Conservation (phyloP, 2,888 invertebrate genomes). For the Conistra vaccinii region DNA sequence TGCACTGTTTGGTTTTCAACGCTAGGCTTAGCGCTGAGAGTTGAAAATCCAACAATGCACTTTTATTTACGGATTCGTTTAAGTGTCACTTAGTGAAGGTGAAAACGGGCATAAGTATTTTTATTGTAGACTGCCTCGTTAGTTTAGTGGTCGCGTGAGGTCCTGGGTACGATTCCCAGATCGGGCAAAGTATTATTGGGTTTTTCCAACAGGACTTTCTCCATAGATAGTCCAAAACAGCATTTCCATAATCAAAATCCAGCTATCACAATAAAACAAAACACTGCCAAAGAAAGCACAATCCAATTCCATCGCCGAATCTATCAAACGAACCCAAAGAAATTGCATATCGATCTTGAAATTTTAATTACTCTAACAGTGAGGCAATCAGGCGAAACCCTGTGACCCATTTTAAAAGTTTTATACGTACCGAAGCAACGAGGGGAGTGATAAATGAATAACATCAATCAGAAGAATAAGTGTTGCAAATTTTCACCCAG, state of each 20-base stretch:
- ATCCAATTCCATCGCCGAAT: constrained; percentile 19
- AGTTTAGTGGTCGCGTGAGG: too few species aligned
- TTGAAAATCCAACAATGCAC: too few species aligned
- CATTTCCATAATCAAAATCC: not conserved
- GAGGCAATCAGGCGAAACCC: constrained; percentile 86
- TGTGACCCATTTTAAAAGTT: constrained; percentile 90
- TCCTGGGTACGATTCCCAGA: too few species aligned
- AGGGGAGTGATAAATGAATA: constrained; percentile 90
- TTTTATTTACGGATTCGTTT: too few species aligned
- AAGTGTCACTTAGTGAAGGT: too few species aligned
- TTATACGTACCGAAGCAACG: constrained; percentile 80
- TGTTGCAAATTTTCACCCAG: constrained; percentile 88
- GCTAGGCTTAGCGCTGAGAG: too few species aligned
- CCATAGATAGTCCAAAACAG: too few species aligned
- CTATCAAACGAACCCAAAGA: constrained; percentile 52
- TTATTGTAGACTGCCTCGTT: too few species aligned
- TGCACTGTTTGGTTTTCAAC: too few species aligned
- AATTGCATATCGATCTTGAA: constrained; percentile 81
- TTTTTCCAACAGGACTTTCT: too few species aligned
- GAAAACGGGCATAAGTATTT: too few species aligned
- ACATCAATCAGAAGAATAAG: constrained; percentile 90
- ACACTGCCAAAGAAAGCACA: not conserved
- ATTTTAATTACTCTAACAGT: constrained; percentile 87
- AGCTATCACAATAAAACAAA: constrained; percentile 17
- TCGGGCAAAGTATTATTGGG: too few species aligned